Evolutionary conservation across 2,888 invertebrate species (phyloP).

Genomic region (Xanthostigma xanthostigma): DNA sequence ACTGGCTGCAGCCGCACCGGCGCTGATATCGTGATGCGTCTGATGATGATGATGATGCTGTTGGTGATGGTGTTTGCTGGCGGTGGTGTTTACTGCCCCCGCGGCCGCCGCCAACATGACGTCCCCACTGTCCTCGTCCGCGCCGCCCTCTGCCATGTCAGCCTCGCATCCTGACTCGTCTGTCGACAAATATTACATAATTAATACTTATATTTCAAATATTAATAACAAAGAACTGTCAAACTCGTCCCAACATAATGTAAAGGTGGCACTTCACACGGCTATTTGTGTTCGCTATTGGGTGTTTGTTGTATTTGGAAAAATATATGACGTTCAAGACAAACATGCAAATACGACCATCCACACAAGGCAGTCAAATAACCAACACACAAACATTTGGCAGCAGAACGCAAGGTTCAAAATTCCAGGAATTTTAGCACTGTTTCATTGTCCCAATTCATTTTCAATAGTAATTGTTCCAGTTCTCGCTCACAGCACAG

Average conservation of each 20-base stretch:
- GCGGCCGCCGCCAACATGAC: constrained; percentile 39
- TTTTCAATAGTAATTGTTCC: too few relatives aligned
- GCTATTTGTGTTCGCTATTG: too few relatives aligned
- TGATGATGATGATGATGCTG: neutral
- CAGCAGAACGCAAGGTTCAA: too few relatives aligned
- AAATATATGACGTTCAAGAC: too few relatives aligned
- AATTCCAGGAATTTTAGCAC: too few relatives aligned
- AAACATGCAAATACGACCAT: too few relatives aligned
- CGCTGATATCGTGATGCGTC: constrained; percentile 11
- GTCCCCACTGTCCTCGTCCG: constrained; percentile 42
- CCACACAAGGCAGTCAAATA: too few relatives aligned
- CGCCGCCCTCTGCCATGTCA: constrained; percentile 67
- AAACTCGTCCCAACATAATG: neutral
- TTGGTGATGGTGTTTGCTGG: constrained; percentile 29
- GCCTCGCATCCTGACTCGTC: constrained; percentile 73
- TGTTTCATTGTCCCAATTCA: too few relatives aligned
- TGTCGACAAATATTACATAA: constrained; percentile 30
- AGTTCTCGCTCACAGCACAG: too few relatives aligned
- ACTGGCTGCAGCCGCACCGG: constrained; percentile 34
- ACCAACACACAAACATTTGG: too few relatives aligned
- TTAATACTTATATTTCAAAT: neutral
- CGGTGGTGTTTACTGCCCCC: constrained; percentile 34
- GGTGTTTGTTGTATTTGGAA: too few relatives aligned
- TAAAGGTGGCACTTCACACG: too few relatives aligned
- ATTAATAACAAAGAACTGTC: neutral